Conservation (phyloP, 2,113 vertebrate genomes). For the Ciconia maguari region DNA sequence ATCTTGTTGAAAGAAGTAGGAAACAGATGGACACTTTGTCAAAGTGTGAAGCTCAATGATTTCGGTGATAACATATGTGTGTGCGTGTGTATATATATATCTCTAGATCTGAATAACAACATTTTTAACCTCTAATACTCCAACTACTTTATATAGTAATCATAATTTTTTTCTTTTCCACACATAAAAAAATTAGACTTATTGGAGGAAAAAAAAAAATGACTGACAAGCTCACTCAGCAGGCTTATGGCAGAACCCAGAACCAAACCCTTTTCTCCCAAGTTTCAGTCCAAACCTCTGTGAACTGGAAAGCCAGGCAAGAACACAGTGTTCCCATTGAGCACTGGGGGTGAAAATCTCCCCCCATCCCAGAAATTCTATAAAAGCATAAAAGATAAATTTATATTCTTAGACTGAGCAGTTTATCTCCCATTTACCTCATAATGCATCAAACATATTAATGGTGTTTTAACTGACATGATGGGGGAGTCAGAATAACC, state of each 20-base stretch:
- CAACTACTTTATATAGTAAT: neutral
- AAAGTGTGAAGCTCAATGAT: neutral
- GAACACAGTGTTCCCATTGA: neutral
- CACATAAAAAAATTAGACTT: neutral
- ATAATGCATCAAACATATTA: neutral
- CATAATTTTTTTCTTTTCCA: neutral
- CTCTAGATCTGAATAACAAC: neutral
- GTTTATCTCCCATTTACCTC: neutral
- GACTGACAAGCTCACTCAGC: neutral
- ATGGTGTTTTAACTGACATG: neutral
- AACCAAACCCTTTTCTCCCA: neutral
- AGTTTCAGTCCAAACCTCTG: neutral
- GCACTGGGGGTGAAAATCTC: neutral
- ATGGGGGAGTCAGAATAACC: slow-evolving; percentile 2
- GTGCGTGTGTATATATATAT: rapidly evolving
- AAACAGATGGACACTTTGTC: slow-evolving; percentile 11
- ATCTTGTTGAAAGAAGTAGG: neutral
- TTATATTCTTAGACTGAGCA: neutral
- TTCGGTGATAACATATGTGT: neutral
- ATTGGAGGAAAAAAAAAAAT: neutral
- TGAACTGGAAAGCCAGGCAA: neutral
- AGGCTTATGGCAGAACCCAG: neutral
- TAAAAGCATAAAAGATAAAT: neutral
- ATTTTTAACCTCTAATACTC: slow-evolving; percentile 19
- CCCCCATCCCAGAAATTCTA: neutral